phyloP scores from a whole-genome alignment of 2,113 vertebrate species.

The Diadophis punctatus region DNA sequence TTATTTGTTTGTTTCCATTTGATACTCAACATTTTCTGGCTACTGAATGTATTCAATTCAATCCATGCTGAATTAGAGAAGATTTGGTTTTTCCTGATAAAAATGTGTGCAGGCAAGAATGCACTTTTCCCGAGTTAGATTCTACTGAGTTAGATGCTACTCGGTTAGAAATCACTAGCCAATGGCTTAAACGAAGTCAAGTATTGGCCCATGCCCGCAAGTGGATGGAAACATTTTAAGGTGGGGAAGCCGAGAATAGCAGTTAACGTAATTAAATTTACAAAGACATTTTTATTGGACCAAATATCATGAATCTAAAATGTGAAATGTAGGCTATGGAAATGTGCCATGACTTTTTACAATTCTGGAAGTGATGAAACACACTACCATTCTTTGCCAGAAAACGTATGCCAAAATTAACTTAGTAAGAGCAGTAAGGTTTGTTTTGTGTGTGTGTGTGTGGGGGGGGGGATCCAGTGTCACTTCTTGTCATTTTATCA shows the following conservation, averaged over 20 bases:
- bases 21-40: not conserved
- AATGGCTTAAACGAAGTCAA: not conserved
- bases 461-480: rapidly evolving
- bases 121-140: not conserved
- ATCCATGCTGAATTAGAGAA: not conserved
- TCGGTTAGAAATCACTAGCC: not conserved
- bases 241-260: constrained; percentile 1
- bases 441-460: not conserved
- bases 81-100: not conserved
- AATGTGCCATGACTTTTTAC: not conserved
- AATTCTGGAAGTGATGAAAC: not conserved
- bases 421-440: not conserved
- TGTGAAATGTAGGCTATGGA: not conserved
- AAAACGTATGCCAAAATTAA: not conserved
- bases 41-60: not conserved
- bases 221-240: not conserved
- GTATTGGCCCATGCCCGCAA: not conserved
- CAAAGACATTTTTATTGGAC: not conserved
- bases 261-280: not conserved
- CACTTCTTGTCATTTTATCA: not conserved
- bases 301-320: not conserved
- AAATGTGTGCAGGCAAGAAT: not conserved
- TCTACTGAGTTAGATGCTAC: not conserved
- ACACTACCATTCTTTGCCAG: rapidly evolving
- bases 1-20: not conserved